Conservation (phyloP, 2,888 invertebrate species). For the Pyrrhosoma nymphula region DNA sequence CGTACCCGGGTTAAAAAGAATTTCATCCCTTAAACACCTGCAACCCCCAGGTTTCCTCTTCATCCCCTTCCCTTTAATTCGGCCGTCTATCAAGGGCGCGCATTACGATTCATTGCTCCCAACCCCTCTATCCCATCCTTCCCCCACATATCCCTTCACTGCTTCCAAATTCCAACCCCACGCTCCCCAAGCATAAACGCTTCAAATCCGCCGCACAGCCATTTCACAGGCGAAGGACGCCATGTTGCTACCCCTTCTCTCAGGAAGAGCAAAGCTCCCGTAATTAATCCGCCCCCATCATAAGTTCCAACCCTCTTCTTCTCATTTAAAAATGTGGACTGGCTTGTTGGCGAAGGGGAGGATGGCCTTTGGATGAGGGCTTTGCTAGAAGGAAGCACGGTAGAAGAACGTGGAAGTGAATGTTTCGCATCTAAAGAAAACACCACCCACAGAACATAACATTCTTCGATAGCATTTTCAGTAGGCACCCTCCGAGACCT, state of each 20-base stretch:
- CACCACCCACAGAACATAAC: no score
- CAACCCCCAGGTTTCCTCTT: not conserved
- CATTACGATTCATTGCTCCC: conserved; percentile 16
- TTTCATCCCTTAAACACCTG: not conserved
- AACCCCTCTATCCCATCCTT: not conserved
- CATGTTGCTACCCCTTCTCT: not conserved
- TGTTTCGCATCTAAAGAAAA: no score
- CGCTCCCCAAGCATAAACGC: no score
- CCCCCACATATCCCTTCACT: not conserved
- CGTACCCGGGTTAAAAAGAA: not conserved
- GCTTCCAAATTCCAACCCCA: no score
- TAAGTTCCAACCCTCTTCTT: not conserved
- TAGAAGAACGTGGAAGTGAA: no score
- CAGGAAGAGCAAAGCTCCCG: not conserved
- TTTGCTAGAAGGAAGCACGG: not conserved
- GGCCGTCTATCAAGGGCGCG: not conserved
- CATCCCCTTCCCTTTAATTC: not conserved
- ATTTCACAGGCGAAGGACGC: not conserved
- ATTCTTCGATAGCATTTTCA: no score
- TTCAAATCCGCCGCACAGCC: not conserved
- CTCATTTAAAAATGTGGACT: not conserved
- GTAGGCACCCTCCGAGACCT: no score
- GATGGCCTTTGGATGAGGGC: not conserved
- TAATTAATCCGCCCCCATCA: not conserved
- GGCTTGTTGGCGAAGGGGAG: not conserved